These are phyloP conservation scores for Ceuthmochares aereus DNA, from an alignment of 2,113 vertebrate species.

Conservation along the genomic window DNA sequence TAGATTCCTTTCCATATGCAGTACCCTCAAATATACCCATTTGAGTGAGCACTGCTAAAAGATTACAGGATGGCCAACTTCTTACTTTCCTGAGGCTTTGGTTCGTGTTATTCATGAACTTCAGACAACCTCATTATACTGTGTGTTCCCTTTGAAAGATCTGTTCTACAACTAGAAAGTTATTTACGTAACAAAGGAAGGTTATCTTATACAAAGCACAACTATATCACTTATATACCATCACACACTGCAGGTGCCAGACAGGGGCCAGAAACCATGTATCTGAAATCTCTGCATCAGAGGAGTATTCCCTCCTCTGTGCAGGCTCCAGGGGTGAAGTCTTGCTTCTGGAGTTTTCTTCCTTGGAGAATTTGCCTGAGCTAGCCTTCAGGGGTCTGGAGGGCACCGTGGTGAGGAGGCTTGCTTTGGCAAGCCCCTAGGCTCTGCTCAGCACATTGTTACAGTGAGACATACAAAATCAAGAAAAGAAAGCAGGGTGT, in stretches of 20 bases:
- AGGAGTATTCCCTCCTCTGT: neutral
- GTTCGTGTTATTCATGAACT: neutral
- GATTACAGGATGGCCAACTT: neutral
- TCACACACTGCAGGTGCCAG: neutral
- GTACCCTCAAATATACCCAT: neutral
- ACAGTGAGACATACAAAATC: neutral
- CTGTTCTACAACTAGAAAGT: neutral
- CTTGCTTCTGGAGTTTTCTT: conserved; percentile 32
- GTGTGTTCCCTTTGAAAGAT: neutral
- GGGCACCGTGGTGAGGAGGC: neutral
- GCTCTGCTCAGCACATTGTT: neutral
- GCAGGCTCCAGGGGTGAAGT: neutral
- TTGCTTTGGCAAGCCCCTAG: neutral
- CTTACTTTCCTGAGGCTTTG: neutral
- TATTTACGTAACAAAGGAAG: neutral
- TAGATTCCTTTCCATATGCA: neutral
- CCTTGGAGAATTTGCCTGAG: neutral
- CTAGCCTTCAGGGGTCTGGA: neutral
- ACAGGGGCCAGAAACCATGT: neutral
- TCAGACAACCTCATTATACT: neutral
- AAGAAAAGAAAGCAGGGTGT: neutral
- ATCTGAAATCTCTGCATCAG: neutral
- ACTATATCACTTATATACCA: neutral
- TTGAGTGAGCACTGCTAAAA: neutral
- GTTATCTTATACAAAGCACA: neutral